Conservation (phyloP, 2,888 invertebrate species). For the Dicyrtomina minuta region DNA sequence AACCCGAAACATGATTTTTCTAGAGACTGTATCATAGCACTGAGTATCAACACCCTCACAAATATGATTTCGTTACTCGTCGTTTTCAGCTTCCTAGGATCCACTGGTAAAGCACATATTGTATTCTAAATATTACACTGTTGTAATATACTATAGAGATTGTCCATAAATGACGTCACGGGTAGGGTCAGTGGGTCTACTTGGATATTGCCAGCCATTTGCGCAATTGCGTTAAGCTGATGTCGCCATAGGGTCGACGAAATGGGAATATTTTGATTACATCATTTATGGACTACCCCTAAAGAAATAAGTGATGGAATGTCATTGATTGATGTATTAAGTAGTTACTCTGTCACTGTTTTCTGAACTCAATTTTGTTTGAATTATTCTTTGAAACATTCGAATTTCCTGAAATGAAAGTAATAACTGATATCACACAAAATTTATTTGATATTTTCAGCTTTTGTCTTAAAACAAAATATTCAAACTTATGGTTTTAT, state of each 20-base stretch:
- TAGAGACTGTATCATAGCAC: slow-evolving; percentile 13
- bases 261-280: no score
- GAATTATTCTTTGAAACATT: no score
- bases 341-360: no score
- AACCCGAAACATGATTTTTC: background rate
- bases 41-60: background rate
- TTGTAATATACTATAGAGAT: background rate
- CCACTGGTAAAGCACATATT: background rate
- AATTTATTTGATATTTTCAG: no score
- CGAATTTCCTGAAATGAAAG: no score
- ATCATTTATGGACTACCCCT: no score
- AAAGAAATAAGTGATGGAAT: background rate
- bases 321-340: background rate
- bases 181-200: no score
- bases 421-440: no score
- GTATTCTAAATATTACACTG: background rate
- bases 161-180: background rate
- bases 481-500: no score
- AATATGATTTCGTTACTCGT: slow-evolving; percentile 6
- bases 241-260: background rate
- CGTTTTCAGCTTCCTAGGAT: slow-evolving; percentile 19
- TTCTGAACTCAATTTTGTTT: no score
- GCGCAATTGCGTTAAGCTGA: background rate
- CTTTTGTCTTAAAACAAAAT: no score
- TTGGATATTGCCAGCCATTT: no score